A percentile compares a stretch with the other conserved stretches of the same genome.
Evolutionary conservation across 2,113 vertebrate species (phyloP).

Genomic region (Etia nguti): DNA sequence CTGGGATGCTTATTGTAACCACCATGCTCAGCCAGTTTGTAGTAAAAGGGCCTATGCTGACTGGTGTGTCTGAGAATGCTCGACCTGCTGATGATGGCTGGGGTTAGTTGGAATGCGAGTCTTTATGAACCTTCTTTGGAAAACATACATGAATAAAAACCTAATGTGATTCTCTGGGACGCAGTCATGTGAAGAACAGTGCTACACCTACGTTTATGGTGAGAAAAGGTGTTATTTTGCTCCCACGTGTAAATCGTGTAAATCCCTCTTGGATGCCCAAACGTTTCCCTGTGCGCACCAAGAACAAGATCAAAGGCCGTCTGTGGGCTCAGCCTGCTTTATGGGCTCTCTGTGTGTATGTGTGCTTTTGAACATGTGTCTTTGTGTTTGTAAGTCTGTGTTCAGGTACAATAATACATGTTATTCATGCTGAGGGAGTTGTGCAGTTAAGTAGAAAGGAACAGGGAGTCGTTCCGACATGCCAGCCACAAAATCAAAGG

Average conservation of each 20-base stretch:
- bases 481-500: background rate
- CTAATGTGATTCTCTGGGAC: background rate
- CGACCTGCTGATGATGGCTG: background rate
- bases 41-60: background rate
- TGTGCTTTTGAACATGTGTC: background rate
- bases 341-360: background rate
- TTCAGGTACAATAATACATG: background rate
- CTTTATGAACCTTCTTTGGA: background rate
- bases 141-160: background rate
- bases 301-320: slow-evolving; percentile 14
- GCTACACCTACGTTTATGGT: background rate
- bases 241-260: background rate
- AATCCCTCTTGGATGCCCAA: slow-evolving; percentile 9
- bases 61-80: background rate
- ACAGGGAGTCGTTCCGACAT: background rate
- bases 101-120: background rate
- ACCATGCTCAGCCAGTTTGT: background rate
- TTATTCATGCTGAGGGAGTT: background rate
- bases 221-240: slow-evolving; percentile 16
- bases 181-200: background rate
- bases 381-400: background rate
- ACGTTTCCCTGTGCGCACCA: background rate
- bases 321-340: slow-evolving; percentile 12
- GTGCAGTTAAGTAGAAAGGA: background rate
- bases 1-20: background rate